A percentile compares a stretch with the other conserved stretches of the same genome.
These are phyloP conservation scores for Telmatochromis bifrenatus DNA, from an alignment of 2,113 vertebrate genomes.

Conservation along the genomic window DNA sequence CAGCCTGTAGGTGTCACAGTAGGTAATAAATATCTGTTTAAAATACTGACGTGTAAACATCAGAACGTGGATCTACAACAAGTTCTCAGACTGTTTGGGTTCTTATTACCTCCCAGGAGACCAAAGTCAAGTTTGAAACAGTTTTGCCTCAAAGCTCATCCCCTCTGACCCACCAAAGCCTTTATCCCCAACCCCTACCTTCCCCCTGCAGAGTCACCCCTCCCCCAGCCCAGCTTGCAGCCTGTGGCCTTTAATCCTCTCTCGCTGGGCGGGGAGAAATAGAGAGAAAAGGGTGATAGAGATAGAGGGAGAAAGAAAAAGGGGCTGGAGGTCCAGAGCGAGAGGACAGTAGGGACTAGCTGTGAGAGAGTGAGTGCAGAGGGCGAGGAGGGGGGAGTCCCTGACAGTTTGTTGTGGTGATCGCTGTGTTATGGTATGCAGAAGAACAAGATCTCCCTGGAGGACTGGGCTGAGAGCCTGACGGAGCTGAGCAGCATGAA, in stretches of 20 bases:
- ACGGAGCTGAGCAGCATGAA: constrained; percentile 78
- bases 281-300: not conserved
- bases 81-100: not conserved
- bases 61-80: not conserved
- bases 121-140: not conserved
- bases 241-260: constrained; percentile 65
- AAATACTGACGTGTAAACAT: not conserved
- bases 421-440: constrained; percentile 76
- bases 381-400: not conserved
- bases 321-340: not conserved
- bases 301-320: not conserved
- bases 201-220: not conserved
- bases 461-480: constrained; percentile 78
- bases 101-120: not conserved
- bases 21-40: not conserved
- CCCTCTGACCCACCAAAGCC: not conserved
- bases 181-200: constrained; percentile 17
- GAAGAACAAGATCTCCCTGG: constrained; percentile 82
- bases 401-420: not conserved
- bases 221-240: constrained; percentile 25
- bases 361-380: not conserved
- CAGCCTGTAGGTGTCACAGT: not conserved
- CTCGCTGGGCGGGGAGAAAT: constrained; percentile 13
- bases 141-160: not conserved
- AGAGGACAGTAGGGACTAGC: not conserved